These are phyloP conservation scores for Toxotes jaculatrix DNA, from an alignment of 2,113 vertebrate species.

Conservation along the genomic window DNA sequence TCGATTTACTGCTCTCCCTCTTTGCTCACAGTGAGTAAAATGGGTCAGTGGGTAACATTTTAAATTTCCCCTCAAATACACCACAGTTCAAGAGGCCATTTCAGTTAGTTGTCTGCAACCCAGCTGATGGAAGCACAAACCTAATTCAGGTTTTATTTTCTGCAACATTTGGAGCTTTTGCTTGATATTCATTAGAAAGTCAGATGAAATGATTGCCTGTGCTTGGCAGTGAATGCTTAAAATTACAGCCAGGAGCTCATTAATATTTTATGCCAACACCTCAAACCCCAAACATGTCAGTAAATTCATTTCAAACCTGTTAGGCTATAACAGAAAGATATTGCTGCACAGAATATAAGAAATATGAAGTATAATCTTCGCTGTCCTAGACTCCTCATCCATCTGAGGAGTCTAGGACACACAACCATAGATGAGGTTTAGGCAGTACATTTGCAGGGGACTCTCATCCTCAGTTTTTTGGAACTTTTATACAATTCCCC, in stretches of 20 bases:
- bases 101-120: background rate
- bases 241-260: background rate
- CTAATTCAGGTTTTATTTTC: background rate
- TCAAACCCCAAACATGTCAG: background rate
- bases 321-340: background rate
- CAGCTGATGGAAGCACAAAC: background rate
- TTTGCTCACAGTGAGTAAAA: background rate
- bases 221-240: background rate
- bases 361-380: background rate
- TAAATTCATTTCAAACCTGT: background rate
- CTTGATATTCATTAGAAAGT: background rate
- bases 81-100: background rate
- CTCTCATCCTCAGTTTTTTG: background rate
- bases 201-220: background rate
- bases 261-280: slow-evolving; percentile 18
- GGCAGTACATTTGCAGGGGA: background rate
- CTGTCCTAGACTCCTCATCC: background rate
- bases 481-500: no score
- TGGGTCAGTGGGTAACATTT: background rate
- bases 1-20: background rate
- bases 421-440: background rate
- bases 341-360: background rate
- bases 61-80: background rate
- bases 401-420: background rate
- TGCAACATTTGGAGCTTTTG: background rate